Evolutionary conservation across 2,888 invertebrate species (phyloP).

Genomic region (Tyria jacobaeae): DNA sequence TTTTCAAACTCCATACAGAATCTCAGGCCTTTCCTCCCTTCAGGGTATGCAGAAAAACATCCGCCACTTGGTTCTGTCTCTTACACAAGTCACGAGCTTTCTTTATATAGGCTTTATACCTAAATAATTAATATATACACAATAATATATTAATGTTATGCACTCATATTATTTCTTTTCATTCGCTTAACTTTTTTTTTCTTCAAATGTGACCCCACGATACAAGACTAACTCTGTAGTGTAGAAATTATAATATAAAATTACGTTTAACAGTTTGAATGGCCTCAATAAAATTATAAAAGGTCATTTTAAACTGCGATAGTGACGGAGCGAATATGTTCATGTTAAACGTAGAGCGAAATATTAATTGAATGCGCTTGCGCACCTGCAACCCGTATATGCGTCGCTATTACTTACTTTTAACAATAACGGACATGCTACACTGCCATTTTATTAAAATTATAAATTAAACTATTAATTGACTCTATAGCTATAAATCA

Average conservation of each 20-base stretch:
- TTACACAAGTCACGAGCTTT: too few species aligned
- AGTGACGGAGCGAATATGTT: constrained; percentile 25
- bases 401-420: constrained; percentile 5
- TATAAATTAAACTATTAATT: not conserved
- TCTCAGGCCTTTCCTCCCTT: too few species aligned
- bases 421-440: constrained; percentile 3
- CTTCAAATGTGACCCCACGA: not conserved
- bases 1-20: too few species aligned
- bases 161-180: too few species aligned
- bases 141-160: too few species aligned
- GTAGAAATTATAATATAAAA: not conserved
- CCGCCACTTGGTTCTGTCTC: too few species aligned
- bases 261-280: not conserved
- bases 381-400: constrained; percentile 44
- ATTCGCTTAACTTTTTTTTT: not conserved
- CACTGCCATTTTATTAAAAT: constrained; percentile 1
- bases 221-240: not conserved
- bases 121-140: too few species aligned
- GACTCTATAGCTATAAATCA: not conserved
- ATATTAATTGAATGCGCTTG: constrained; percentile 43
- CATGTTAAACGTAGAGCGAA: constrained; percentile 31
- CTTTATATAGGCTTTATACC: too few species aligned
- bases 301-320: constrained; percentile 6
- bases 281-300: not conserved
- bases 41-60: too few species aligned